phyloP scores from a whole-genome alignment of 2,797 vertebrate genomes.

The Pseudochirops cupreus region DNA sequence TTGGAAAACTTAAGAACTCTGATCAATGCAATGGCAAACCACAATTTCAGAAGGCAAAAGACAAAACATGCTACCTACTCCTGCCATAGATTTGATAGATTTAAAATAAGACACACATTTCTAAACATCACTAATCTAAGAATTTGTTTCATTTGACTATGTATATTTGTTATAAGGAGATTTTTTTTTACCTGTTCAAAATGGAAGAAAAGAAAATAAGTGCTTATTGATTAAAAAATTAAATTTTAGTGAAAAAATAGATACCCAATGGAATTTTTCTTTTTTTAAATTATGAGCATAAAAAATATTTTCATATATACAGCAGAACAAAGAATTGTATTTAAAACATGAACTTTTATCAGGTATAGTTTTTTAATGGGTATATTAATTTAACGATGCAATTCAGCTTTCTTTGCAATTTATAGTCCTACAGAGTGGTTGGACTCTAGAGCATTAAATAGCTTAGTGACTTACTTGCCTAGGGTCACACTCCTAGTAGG shows the following conservation, averaged over 20 bases:
- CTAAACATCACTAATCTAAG: background rate
- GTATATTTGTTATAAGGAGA: background rate
- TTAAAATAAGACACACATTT: background rate
- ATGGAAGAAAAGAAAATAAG: background rate
- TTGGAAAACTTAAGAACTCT: background rate
- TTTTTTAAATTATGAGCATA: background rate
- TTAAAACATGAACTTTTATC: background rate
- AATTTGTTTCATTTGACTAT: background rate
- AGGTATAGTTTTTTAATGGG: background rate
- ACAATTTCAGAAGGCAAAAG: background rate
- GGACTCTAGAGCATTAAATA: background rate
- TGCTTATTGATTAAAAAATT: background rate
- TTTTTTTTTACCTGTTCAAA: background rate
- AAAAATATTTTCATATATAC: background rate
- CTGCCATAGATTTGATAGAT: background rate
- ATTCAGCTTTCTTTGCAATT: background rate
- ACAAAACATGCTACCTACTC: background rate
- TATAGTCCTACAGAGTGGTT: background rate
- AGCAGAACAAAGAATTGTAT: background rate
- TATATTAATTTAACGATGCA: background rate
- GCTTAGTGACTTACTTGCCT: background rate
- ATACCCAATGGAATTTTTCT: background rate
- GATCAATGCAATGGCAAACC: background rate
- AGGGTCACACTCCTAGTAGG: background rate
- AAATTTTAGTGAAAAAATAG: background rate